These are phyloP conservation scores for Nothobranchius furzeri DNA, from an alignment of 2,113 vertebrate species.

Conservation along the genomic window DNA sequence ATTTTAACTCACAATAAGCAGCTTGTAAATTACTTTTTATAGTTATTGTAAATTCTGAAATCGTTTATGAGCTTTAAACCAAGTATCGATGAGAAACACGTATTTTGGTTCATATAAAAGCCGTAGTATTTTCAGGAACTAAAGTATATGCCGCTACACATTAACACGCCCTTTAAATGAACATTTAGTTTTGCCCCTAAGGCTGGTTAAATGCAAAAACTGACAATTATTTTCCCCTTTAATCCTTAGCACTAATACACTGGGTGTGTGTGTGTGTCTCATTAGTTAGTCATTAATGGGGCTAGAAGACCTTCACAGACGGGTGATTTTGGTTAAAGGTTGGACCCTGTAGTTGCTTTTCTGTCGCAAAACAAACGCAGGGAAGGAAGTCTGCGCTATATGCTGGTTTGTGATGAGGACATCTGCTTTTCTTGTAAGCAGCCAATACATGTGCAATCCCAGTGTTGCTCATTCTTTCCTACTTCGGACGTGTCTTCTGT, in stretches of 20 bases:
- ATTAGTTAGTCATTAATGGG: not conserved
- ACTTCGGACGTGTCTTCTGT: not conserved
- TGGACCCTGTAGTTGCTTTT: not conserved
- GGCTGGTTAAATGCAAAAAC: conserved; percentile 1
- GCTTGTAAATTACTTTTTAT: not conserved
- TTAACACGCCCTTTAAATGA: conserved; percentile 25
- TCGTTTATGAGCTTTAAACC: not conserved
- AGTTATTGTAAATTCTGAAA: not conserved
- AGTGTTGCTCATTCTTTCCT: not conserved
- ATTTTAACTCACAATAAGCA: not conserved
- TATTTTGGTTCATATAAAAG: not conserved
- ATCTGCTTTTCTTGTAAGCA: conserved; percentile 6
- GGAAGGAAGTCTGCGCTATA: conserved; percentile 33
- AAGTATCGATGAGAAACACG: not conserved
- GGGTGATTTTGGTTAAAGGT: not conserved
- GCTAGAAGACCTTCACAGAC: not conserved
- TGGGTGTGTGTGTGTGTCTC: not conserved
- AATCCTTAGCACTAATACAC: conserved; percentile 20
- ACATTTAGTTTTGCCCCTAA: not conserved
- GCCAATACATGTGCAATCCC: conserved; percentile 19
- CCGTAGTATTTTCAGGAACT: conserved; percentile 10
- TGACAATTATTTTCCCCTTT: conserved; percentile 43
- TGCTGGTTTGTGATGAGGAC: conserved; percentile 2
- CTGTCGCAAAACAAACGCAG: too few species aligned
- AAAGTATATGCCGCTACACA: conserved; percentile 13